Evolutionary conservation across 2,888 invertebrate species (phyloP).

Genomic region (Strigamia maritima): DNA sequence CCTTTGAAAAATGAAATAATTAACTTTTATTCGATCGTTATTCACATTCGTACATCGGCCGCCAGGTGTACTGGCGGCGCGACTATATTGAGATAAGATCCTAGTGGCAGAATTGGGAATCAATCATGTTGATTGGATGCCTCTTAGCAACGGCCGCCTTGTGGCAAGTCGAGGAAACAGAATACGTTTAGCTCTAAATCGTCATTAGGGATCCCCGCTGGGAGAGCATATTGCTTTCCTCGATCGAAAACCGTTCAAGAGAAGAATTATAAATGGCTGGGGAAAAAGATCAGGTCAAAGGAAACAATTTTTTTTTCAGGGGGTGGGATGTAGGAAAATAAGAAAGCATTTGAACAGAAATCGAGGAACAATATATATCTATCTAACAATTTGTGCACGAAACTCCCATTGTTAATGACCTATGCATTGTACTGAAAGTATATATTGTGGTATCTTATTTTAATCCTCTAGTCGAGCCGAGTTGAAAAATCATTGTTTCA

Average conservation of each 20-base stretch:
- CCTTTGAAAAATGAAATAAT: slow-evolving; percentile 5
- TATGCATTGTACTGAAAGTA: too few relatives aligned
- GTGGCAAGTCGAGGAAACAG: neutral
- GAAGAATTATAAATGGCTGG: neutral
- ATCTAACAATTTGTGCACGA: too few relatives aligned
- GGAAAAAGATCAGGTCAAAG: neutral
- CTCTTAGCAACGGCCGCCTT: slow-evolving; percentile 2
- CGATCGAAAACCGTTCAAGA: neutral
- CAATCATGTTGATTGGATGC: slow-evolving; percentile 5
- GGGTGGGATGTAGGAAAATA: too few relatives aligned
- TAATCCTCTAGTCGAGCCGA: too few relatives aligned
- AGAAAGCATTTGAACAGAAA: too few relatives aligned
- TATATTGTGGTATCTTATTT: too few relatives aligned
- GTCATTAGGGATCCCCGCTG: neutral
- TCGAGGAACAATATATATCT: too few relatives aligned
- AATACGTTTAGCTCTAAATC: slow-evolving; percentile 11
- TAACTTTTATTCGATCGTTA: neutral
- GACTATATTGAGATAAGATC: neutral
- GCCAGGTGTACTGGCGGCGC: neutral
- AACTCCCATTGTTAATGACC: too few relatives aligned
- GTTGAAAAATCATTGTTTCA: too few relatives aligned
- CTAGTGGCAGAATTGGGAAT: neutral
- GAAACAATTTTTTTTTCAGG: neutral
- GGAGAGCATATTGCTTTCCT: slow-evolving; percentile 19
- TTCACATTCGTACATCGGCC: neutral